Evolutionary conservation across 2,113 vertebrate genomes (phyloP).

Genomic region (Nyctereutes procyonoides): DNA sequence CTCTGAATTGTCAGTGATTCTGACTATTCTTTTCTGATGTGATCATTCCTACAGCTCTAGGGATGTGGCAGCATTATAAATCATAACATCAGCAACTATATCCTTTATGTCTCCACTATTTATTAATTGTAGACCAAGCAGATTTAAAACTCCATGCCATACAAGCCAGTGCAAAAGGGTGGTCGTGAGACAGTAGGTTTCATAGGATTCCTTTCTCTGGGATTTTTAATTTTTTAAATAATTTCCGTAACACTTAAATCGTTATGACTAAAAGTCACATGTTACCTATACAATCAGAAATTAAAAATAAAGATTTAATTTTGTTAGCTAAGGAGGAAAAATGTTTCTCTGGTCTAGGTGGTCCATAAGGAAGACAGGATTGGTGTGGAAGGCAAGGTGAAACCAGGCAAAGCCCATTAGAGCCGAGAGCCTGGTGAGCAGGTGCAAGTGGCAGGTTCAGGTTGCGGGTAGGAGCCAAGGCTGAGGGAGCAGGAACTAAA

Average conservation of each 20-base stretch:
- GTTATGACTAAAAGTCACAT: background rate
- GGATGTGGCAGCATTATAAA: background rate
- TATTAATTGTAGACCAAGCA: no score
- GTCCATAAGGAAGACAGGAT: background rate
- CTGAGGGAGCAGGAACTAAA: background rate
- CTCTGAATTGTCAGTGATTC: background rate
- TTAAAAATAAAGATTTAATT: constrained; percentile 4
- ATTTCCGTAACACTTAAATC: background rate
- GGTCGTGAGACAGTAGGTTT: accelerated
- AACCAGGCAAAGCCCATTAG: background rate
- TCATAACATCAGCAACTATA: background rate
- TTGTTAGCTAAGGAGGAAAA: background rate
- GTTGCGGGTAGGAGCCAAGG: background rate
- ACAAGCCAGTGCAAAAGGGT: background rate
- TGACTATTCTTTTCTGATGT: background rate
- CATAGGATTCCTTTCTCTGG: background rate
- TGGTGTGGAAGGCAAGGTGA: background rate
- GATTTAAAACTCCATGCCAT: background rate
- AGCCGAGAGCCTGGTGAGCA: background rate
- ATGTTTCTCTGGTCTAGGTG: background rate
- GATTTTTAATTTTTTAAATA: background rate
- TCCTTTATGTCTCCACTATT: background rate
- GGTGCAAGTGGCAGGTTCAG: background rate
- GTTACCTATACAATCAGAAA: background rate
- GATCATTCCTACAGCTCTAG: background rate